Evolutionary conservation across 2,797 vertebrate genomes (phyloP).

Genomic region (Anableps anableps): DNA sequence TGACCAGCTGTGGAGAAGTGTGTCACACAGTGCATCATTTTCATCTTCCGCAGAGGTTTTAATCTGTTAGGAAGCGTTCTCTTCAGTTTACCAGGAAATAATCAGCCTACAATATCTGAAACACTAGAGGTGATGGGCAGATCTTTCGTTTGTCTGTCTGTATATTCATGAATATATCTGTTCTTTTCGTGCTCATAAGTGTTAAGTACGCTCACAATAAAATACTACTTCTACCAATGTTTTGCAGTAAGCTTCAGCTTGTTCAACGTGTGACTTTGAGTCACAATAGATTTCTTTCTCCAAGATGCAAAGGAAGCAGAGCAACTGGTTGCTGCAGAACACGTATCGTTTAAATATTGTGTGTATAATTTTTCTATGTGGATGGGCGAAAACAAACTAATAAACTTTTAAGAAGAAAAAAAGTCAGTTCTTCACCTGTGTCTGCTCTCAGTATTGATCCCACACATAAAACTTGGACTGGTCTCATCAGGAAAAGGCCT

Average conservation of each 20-base stretch:
- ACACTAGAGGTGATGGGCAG: slow-evolving; percentile 56
- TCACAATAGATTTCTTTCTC: slow-evolving; percentile 31
- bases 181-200: slow-evolving; percentile 51
- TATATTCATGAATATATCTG: slow-evolving; percentile 55
- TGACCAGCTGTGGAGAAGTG: slow-evolving; percentile 39
- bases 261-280: slow-evolving; percentile 44
- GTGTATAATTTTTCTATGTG: slow-evolving; percentile 72
- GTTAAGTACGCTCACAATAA: slow-evolving; percentile 42
- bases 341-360: slow-evolving; percentile 57
- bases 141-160: slow-evolving; percentile 44
- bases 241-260: slow-evolving; percentile 48
- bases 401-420: slow-evolving; percentile 65
- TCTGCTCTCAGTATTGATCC: neutral
- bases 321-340: slow-evolving; percentile 46
- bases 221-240: slow-evolving; percentile 36
- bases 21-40: slow-evolving; percentile 11
- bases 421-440: slow-evolving; percentile 4
- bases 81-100: slow-evolving; percentile 28
- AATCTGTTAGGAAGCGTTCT: slow-evolving; percentile 31
- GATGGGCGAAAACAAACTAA: slow-evolving; percentile 50
- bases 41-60: slow-evolving; percentile 26
- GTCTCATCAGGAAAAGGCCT: neutral
- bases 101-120: slow-evolving; percentile 34
- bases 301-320: slow-evolving; percentile 40
- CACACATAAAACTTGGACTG: neutral